These are phyloP conservation scores for Montipora foliosa DNA, from an alignment of 64 coral and sea anemone genomes.

Conservation along the genomic window DNA sequence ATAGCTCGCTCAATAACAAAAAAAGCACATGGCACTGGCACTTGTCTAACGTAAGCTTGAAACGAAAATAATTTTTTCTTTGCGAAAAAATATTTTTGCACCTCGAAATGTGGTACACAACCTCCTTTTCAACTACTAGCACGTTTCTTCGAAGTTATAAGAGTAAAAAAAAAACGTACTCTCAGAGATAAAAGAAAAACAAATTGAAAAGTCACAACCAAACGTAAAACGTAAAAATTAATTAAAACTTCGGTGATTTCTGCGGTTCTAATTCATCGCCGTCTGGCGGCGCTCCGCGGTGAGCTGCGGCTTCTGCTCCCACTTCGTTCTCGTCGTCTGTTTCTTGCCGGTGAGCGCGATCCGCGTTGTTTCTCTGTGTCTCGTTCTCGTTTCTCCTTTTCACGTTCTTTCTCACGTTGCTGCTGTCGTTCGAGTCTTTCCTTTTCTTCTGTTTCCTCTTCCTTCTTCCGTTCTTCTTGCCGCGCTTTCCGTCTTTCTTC, in stretches of 20 bases:
- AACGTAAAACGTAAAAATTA: background rate
- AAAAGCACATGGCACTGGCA: too few relatives aligned
- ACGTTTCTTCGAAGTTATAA: background rate
- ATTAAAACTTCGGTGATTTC: background rate
- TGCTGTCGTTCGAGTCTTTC: conserved; percentile 56
- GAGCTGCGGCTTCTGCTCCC: conserved; percentile 74
- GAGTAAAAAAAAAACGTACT: background rate
- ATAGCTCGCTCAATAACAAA: too few relatives aligned
- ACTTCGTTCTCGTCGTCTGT: conserved; percentile 65
- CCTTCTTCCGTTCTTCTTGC: conserved; percentile 64
- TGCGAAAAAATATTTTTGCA: too few relatives aligned
- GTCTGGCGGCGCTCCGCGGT: background rate
- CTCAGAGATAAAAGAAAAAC: background rate
- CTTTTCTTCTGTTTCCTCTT: conserved; percentile 59
- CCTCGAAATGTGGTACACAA: background rate
- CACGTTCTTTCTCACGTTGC: conserved; percentile 62
- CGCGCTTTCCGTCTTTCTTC: conserved; percentile 72
- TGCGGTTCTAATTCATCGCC: conserved; percentile 16
- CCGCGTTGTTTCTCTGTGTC: conserved; percentile 3
- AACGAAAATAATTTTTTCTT: background rate
- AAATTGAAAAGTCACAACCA: background rate
- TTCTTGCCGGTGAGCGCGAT: conserved; percentile 45
- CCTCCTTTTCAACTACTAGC: too few relatives aligned
- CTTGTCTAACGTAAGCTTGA: background rate
- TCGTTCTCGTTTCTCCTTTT: conserved; percentile 40